Base-by-base conservation (phyloP, 2,888 invertebrate genomes). In the Dryobota labecula region DNA sequence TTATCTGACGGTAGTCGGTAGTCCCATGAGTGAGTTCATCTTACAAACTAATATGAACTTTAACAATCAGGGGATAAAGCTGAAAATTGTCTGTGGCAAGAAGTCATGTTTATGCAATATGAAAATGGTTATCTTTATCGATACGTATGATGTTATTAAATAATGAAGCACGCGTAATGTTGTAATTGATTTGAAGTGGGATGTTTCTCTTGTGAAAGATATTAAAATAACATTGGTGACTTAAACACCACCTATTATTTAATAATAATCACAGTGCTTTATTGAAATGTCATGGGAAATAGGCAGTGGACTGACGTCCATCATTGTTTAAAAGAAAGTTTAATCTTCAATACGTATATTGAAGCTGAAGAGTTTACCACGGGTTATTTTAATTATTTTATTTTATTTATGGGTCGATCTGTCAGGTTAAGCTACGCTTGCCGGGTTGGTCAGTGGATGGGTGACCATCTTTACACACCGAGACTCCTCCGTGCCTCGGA, bases 81-180 rank as follows among this genome's bases (percentile, higher is more conserved):
- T 58, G 6, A 45, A 54, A 54, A 41, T 70, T 43, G 30, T 62
- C 45, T 67, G 13, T 1, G 7, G 6, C 11, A 18, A 9, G n/a
- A 49, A 56, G n/a, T 27, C 24, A 49, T 72, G 64, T 78, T 66
- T 74, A 81, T 67, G 73, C 8, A 60, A 58, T 53, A 64, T 43
- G 58, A 64, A 75, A 73, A 66, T 58, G 18, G 77, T 78, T 70
- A 61, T 71, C 45, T 66, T 38, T 51, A 65, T 71, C 64, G 73
- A 72, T 68, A 81, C 65, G 80, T 76, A 64, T 70, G 64, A 57
- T 78, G 79, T 83, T 84, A 82, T 84, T 76, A 71, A 79, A 82
- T 82, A 83, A 70, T 61, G 43, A 72, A 73, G 47, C 70, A 66
- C 15, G 54, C 61, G 47, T 83, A 75, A 79, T 81, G 75, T 70